These are phyloP conservation scores for Lycocorax pyrrhopterus DNA, from an alignment of 2,113 vertebrate genomes.

Conservation along the genomic window DNA sequence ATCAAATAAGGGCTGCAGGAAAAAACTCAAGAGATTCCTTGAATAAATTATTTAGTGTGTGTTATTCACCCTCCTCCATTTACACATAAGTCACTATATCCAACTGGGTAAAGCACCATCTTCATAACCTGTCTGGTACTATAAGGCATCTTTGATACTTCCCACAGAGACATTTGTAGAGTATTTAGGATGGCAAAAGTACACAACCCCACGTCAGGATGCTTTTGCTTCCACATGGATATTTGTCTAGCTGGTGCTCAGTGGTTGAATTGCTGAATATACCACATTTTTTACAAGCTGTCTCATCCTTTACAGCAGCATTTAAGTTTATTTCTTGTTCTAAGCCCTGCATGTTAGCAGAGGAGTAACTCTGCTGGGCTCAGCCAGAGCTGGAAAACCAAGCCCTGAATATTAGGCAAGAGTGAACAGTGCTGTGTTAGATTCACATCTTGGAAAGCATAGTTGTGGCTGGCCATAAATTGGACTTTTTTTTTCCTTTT, in stretches of 20 bases:
- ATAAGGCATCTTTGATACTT: constrained; percentile 26
- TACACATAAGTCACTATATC: background rate
- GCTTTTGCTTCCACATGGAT: background rate
- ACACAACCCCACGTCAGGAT: background rate
- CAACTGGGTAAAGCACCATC: constrained; percentile 5
- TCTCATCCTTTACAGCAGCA: background rate
- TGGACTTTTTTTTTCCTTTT: background rate
- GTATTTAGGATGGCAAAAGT: background rate
- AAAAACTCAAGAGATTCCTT: background rate
- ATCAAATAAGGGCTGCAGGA: background rate
- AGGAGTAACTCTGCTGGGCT: background rate
- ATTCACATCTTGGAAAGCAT: background rate
- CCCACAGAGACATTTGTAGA: background rate
- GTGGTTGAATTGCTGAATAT: background rate
- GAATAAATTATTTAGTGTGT: constrained; percentile 23
- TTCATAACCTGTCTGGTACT: background rate
- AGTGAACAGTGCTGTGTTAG: background rate
- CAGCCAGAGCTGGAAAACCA: background rate
- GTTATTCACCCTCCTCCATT: background rate
- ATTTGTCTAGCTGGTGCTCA: background rate
- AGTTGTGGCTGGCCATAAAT: background rate
- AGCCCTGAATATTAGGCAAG: background rate
- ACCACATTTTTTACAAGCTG: background rate
- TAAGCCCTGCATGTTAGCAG: background rate
- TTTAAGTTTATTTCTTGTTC: background rate